Base-by-base conservation (phyloP, 1,140 invertebrate species). In the Agrypnia vestita region DNA sequence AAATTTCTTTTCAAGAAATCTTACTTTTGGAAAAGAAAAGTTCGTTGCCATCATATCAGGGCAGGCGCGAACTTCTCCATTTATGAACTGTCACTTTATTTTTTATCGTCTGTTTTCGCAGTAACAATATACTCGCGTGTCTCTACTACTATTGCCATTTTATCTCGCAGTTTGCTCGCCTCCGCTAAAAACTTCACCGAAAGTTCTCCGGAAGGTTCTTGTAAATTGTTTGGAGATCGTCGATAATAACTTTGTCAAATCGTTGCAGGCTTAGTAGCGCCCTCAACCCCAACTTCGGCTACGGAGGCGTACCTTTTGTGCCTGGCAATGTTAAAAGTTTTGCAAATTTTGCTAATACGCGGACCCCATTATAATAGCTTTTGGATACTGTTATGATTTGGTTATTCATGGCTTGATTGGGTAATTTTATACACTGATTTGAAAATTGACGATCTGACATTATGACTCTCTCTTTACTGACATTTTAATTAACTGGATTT, bases 231-330 rank as follows among this genome's bases (percentile, higher is more conserved):
- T 78, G 81, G 75, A 80, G 81, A 82, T 82, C 78, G 75, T 69
- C 78, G 81, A 82, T 82, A 82, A 82, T 82, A 82, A 82, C 74
- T 82, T 80, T 82, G 81, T 82, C 81, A 82, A 82, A 82, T 82
- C 78, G 81, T 82, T 75, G 64, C 17, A 82, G 75, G 81, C 81
- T 79, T 76, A 80, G 55, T 59, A 62, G 21, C 47, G 44, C 53
- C 49, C 78, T 53, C 25, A 15, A 53, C 25, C 72, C 1, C 10
- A 62, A 13, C 35, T 47, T 25, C 35, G 43, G n/a, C 13, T 17
- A 9, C 19, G 44, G 72, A 43, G 44, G 59, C 11, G 72, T 82
- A 74, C 80, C 80, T 78, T 82, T 82, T 82, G 81, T 82, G 56
- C 61, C 46, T 69, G 72, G 46, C 76, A 72, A 55, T 77, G 80